Evolutionary conservation across 2,888 invertebrate genomes (phyloP), one percentile per base, ranked within the genome.

Genomic region (Boloria euphrosyne): DNA sequence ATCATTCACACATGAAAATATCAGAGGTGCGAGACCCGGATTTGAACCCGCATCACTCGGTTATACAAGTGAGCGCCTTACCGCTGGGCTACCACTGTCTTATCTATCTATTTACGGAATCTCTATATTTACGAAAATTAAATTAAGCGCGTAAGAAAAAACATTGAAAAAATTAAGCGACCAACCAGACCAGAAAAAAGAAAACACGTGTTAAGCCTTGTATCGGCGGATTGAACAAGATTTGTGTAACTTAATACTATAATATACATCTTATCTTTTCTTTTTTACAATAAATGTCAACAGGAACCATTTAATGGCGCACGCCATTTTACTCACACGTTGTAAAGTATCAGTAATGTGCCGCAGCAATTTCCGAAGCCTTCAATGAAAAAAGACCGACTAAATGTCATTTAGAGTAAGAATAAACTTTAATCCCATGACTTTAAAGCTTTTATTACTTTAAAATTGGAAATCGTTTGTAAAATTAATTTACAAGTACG

Each of bases 321-420:
- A 52, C 49, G 57, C 44, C 61, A 67, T 58, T 67, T 62, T 53
- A 66, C 57, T 64, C 63, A 49, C 63, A 61, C 68, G 27, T 60
- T 66, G 52, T 67, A 67, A 66, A 67, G 43, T 67, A 67, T 64
- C 47, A 53, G 17, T 61, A 49, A 68, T 66, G n/a, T 27, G 31
- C 52, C 49, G 47, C 47, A 68, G 54, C 18, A 68, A 68, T 68
- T 38, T 31, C 52, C 50, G 62, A 49, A 68, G 55, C 63, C 66
- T 65, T 73, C 69, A 74, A 69, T 65, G 57, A 62, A 65, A 38
- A 38, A 38, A 65, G 27, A 16, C 46, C 57, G 46, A 57, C 22
- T 4, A 17, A 44, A 47, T 16, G 3, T 6, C 16, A 0, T 31
- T 13, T 17, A n/a, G 3, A 38, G 7, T 4, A 10, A 17, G 38